These are phyloP conservation scores for Delia radicum DNA, from an alignment of 1,140 invertebrate species.

Conservation along the genomic window DNA sequence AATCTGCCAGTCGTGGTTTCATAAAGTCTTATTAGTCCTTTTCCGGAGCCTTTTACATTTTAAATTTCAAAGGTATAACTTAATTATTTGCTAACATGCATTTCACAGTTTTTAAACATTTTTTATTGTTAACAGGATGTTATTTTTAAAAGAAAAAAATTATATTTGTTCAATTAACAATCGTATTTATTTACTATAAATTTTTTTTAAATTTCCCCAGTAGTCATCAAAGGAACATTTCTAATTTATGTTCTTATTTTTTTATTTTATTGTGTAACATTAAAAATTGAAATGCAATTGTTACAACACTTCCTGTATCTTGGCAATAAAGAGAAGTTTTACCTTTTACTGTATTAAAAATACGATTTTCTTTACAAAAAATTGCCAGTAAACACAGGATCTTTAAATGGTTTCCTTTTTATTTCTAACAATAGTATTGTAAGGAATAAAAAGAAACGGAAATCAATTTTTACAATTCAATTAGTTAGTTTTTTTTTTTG, in stretches of 20 bases:
- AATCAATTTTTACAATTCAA: conserved; percentile 2
- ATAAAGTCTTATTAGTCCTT: too few relatives aligned
- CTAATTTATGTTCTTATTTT: background rate
- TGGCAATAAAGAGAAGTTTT: background rate
- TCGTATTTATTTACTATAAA: too few relatives aligned
- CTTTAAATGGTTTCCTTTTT: background rate
- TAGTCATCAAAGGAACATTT: background rate
- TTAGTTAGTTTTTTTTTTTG: background rate
- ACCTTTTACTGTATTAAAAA: background rate
- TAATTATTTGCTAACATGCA: too few relatives aligned
- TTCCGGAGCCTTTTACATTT: too few relatives aligned
- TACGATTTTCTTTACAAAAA: background rate
- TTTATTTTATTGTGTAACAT: background rate
- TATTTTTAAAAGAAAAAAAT: too few relatives aligned
- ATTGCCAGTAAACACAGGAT: background rate
- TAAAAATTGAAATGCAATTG: background rate
- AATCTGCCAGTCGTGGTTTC: too few relatives aligned
- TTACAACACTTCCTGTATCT: background rate
- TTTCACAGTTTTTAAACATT: too few relatives aligned
- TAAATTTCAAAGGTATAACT: too few relatives aligned
- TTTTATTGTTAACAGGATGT: too few relatives aligned
- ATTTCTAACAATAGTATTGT: background rate
- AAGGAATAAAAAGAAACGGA: background rate
- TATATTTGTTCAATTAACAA: background rate
- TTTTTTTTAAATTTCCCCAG: too few relatives aligned